Evolutionary conservation across 2,113 vertebrate genomes (phyloP).

Genomic region (Turnix velox): DNA sequence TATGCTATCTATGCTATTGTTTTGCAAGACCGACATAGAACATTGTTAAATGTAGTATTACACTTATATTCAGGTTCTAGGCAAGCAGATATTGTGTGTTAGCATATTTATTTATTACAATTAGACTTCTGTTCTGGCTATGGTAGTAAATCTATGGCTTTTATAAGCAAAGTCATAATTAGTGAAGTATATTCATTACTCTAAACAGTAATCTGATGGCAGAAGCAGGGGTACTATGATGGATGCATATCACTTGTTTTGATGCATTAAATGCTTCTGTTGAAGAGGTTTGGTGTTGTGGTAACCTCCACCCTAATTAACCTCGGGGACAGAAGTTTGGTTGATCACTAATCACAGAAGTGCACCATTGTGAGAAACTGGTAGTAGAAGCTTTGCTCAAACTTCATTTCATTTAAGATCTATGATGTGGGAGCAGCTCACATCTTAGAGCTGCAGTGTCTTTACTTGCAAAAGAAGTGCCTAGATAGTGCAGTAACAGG

Average conservation of each 20-base stretch:
- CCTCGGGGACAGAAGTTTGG: not conserved
- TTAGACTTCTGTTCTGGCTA: not conserved
- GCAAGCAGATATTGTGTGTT: not conserved
- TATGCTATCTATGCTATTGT: not conserved
- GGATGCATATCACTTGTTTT: not conserved
- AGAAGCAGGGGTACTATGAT: not conserved
- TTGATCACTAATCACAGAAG: not conserved
- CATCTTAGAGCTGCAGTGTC: accelerated
- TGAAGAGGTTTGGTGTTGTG: not conserved
- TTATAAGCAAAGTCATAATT: not conserved
- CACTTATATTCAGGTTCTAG: not conserved
- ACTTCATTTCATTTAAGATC: not conserved
- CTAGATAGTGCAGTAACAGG: not conserved
- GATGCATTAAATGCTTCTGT: not conserved
- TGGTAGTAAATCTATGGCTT: not conserved
- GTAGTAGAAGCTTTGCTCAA: not conserved
- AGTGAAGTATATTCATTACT: not conserved
- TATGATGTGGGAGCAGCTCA: not conserved
- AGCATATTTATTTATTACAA: not conserved
- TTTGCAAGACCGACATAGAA: not conserved
- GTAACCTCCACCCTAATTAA: not conserved
- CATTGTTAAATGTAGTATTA: not conserved
- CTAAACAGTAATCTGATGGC: not conserved
- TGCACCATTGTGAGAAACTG: not conserved
- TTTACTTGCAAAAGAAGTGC: not conserved